These are phyloP conservation scores for Sisyra nigra DNA, from an alignment of 2,888 invertebrate genomes.

Conservation along the genomic window DNA sequence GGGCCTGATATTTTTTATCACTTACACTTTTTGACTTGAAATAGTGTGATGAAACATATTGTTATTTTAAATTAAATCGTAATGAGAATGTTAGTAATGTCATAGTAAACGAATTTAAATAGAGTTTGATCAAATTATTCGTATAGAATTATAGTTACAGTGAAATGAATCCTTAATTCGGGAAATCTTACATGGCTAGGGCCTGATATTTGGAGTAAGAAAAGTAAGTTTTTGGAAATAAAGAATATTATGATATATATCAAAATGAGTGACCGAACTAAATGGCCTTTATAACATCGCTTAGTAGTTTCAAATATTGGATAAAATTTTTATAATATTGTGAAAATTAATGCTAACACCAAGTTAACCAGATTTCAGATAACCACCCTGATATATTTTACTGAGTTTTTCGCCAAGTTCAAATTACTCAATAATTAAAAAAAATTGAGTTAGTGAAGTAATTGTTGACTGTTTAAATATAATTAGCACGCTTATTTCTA, in stretches of 20 bases:
- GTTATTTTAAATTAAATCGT: background rate
- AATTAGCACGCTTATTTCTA: no score
- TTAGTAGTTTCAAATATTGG: no score
- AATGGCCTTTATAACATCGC: background rate
- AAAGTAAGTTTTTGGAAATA: background rate
- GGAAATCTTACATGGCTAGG: background rate
- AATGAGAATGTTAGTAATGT: background rate
- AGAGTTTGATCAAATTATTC: background rate
- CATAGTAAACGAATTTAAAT: background rate
- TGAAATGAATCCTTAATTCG: background rate
- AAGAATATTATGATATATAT: background rate
- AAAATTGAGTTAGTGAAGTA: no score
- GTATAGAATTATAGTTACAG: background rate
- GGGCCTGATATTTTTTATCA: background rate
- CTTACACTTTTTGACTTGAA: background rate
- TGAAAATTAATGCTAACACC: background rate
- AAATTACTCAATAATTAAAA: no score
- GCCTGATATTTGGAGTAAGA: background rate
- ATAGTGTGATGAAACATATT: background rate
- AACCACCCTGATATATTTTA: no score
- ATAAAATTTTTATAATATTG: background rate
- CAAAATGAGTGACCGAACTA: background rate
- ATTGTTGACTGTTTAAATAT: no score
- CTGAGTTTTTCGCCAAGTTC: no score
- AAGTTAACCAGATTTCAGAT: background rate